Evolutionary conservation across 1,140 invertebrate genomes (phyloP), one percentile per base, ranked within the genome.

Genomic region (Octopus sinensis): DNA sequence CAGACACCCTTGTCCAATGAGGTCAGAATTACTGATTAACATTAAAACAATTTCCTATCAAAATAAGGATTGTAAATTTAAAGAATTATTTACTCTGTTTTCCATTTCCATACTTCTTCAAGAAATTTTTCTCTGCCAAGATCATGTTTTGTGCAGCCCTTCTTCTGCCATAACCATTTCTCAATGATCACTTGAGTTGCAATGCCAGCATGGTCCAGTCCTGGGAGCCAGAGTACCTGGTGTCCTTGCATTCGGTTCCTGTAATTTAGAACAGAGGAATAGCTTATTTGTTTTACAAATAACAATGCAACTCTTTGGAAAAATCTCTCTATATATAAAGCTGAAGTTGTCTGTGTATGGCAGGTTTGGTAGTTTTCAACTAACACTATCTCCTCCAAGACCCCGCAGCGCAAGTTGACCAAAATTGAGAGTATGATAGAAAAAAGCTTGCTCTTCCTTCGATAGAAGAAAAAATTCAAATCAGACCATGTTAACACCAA

Each of bases 171-270:
- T 6, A 88, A 76, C 82, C 95, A 93, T 88, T 98, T 96, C 88
- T 99, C 97, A 54, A 92, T 92, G 56, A 92, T 91, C 12, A 99
- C 97, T 91, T 99, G 98, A 17, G 98, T 99, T 2, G 98, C 98
- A 87, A 99, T 99, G 75, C 98, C 98, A 52, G 98, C 98, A 92
- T 99, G 98, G 92, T 99, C 98, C 92, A 96, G 98, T 0, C 98
- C 98, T 4, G 98, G 98, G 89, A 97, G 96, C 97, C 98, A 99
- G 0, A 99, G 90, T 1, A 95, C 95, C 0, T 94, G 96, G 81
- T 93, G 92, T 6, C 98, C 98, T 87, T 94, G 95, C 98, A 99
- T 99, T 84, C 98, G 92, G 91, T 97, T 93, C 95, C 95, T 95
- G 76, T 82, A 86, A 87, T 86, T 54, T 79, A 80, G 43, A 79